These are phyloP conservation scores for Crocodylus rhombifer DNA, from an alignment of 2,797 vertebrate genomes.

Conservation along the genomic window DNA sequence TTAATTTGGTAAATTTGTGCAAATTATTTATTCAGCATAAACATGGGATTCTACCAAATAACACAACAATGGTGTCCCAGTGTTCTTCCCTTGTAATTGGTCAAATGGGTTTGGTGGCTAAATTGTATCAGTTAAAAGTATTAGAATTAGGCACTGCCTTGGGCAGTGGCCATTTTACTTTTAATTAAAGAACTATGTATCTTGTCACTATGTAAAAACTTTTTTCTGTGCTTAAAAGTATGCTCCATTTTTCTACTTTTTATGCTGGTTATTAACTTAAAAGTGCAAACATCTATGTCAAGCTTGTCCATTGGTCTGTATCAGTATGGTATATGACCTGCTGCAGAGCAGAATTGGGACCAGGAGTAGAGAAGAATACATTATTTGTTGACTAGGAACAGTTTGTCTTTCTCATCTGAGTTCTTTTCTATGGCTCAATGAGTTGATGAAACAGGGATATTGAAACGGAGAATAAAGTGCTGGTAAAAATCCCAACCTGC, in stretches of 20 bases:
- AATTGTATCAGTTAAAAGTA: not conserved
- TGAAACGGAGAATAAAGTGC: not conserved
- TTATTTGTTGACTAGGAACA: rapidly evolving
- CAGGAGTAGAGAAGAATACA: not conserved
- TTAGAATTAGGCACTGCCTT: not conserved
- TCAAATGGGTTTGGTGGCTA: not conserved
- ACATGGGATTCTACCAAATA: not conserved
- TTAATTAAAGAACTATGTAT: slow-evolving; percentile 16
- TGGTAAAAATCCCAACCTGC: not conserved
- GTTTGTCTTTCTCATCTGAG: not conserved
- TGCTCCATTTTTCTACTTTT: rapidly evolving
- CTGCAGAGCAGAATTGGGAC: not conserved
- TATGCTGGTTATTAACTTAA: not conserved
- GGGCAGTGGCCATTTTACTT: not conserved
- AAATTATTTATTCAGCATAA: not conserved
- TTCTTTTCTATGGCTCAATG: not conserved
- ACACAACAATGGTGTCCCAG: not conserved
- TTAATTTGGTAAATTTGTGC: not conserved
- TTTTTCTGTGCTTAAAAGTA: not conserved
- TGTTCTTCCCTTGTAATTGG: not conserved
- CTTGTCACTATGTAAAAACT: not conserved
- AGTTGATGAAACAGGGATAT: not conserved
- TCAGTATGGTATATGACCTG: slow-evolving; percentile 24
- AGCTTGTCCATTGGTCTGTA: slow-evolving; percentile 26
- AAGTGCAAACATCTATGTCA: slow-evolving; percentile 32